phyloP scores from a whole-genome alignment of 2,797 vertebrate species.

The Rhinoraja longicauda region DNA sequence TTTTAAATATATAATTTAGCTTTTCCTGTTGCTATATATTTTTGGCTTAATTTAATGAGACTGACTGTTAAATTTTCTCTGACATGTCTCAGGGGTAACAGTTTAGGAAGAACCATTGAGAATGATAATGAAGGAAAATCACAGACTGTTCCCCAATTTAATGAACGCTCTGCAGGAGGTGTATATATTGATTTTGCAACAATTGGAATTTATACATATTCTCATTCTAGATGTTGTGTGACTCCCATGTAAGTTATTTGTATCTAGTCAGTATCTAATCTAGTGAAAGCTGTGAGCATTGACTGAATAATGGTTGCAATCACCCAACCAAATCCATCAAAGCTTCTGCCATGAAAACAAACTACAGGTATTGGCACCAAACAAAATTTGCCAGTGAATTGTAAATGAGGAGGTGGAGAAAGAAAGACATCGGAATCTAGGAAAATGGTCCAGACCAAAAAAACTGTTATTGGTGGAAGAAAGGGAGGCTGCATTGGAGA shows the following conservation, averaged over 20 bases:
- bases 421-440: neutral
- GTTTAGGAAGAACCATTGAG: neutral
- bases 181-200: neutral
- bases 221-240: neutral
- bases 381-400: neutral
- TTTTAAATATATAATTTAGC: neutral
- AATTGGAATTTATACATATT: neutral
- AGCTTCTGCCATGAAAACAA: neutral
- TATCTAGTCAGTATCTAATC: neutral
- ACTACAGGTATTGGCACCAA: neutral
- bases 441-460: neutral
- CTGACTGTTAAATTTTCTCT: neutral
- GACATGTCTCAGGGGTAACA: neutral
- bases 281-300: neutral
- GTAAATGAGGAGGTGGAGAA: neutral
- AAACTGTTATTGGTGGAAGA: neutral
- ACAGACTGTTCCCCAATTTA: neutral
- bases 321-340: neutral
- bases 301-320: neutral
- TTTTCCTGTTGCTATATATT: neutral
- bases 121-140: neutral
- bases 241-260: neutral
- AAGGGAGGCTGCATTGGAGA: neutral
- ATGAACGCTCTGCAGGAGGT: neutral
- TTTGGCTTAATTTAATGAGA: neutral